phyloP scores from a whole-genome alignment of 92 coral and sea anemone genomes.

The Virgularia gustaviana region DNA sequence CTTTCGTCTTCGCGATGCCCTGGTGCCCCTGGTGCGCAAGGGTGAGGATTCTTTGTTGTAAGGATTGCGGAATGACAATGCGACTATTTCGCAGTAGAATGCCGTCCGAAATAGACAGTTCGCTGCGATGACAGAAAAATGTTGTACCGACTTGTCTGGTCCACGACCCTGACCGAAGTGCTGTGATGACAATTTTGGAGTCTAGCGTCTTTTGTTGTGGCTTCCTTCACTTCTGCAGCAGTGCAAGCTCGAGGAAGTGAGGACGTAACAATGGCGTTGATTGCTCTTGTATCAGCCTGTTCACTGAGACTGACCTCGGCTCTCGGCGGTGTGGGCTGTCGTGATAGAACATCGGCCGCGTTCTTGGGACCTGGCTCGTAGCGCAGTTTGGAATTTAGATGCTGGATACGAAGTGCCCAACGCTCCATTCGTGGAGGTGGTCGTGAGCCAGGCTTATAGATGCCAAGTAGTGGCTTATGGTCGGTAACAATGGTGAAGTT shows the following conservation, averaged over 20 bases:
- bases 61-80: background rate
- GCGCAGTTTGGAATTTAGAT: background rate
- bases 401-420: constrained; percentile 1
- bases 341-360: constrained; percentile 2
- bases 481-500: background rate
- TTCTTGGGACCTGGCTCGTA: background rate
- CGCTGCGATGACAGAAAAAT: background rate
- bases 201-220: constrained; percentile 7
- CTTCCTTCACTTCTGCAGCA: background rate
- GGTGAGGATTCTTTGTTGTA: constrained; percentile 3
- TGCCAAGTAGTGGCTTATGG: constrained; percentile 15
- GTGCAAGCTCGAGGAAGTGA: constrained; percentile 2
- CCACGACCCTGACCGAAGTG: background rate
- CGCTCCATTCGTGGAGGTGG: constrained; percentile 2
- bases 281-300: background rate
- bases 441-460: background rate
- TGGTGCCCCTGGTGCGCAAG: constrained; percentile 33
- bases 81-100: constrained; percentile 12
- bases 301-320: background rate
- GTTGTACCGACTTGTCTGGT: background rate
- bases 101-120: constrained; percentile 6
- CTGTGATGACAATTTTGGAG: constrained; percentile 10
- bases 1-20: constrained; percentile 14
- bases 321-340: background rate
- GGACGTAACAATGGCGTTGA: background rate